Evolutionary conservation across 1,140 invertebrate genomes (phyloP).

Genomic region (Bombus consobrinus): DNA sequence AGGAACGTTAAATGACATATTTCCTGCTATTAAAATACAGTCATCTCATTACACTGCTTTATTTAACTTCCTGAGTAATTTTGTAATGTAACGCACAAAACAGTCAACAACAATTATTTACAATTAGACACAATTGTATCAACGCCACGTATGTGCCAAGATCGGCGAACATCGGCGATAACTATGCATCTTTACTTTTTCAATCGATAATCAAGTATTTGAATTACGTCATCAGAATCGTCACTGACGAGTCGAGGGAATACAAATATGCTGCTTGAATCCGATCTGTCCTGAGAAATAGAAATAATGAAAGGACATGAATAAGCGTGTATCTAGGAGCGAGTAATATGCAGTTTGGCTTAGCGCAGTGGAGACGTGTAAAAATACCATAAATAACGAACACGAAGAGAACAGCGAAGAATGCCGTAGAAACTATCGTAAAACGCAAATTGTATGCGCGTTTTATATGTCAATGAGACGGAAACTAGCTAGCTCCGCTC

Average conservation of each 20-base stretch:
- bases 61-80: no score
- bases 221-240: not conserved
- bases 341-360: not conserved
- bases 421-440: not conserved
- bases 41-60: no score
- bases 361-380: accelerated
- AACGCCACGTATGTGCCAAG: no score
- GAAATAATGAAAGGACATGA: not conserved
- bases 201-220: not conserved
- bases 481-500: not conserved
- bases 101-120: no score
- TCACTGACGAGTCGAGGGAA: not conserved
- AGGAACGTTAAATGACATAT: no score
- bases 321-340: not conserved
- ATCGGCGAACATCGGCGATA: not conserved
- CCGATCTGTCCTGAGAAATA: not conserved
- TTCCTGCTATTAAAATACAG: no score
- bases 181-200: not conserved
- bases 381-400: not conserved
- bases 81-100: no score
- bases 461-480: not conserved
- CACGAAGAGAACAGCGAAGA: not conserved
- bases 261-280: not conserved
- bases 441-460: not conserved
- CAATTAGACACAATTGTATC: no score